Conservation (phyloP, 1,140 invertebrate species). For the Scylla paramamosain region DNA sequence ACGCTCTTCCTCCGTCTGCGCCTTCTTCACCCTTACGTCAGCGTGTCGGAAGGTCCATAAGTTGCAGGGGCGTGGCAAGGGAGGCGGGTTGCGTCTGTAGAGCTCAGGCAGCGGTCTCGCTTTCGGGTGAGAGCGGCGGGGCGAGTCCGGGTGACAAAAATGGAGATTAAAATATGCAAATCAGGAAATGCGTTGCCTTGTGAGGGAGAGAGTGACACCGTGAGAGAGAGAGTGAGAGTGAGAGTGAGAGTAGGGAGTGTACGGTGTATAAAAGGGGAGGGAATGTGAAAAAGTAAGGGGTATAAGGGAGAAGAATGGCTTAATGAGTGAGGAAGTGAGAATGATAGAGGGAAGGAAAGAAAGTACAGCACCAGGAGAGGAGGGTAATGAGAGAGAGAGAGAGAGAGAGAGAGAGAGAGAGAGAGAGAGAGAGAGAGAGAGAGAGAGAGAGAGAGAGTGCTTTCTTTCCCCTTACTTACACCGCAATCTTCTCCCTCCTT, state of each 20-base stretch:
- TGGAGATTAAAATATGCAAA: conserved; percentile 71
- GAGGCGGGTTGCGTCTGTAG: background rate
- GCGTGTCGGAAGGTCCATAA: background rate
- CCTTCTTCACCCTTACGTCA: background rate
- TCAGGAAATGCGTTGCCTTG: conserved; percentile 60
- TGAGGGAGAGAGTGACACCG: conserved; percentile 49
- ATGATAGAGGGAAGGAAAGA: background rate
- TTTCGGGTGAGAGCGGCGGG: background rate
- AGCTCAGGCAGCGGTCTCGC: background rate
- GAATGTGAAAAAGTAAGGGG: background rate
- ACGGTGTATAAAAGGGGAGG: background rate
- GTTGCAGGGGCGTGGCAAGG: background rate
- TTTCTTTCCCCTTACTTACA: background rate
- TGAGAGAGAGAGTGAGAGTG: background rate
- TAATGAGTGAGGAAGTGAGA: background rate
- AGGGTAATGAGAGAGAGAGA: background rate
- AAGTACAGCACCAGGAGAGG: background rate
- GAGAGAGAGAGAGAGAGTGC: background rate
- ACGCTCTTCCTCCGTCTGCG: background rate
- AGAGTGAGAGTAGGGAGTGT: conserved; percentile 42
- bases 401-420: background rate
- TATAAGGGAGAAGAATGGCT: background rate
- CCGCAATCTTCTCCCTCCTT: background rate
- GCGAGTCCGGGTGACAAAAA: conserved; percentile 60
- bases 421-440: conserved; percentile 28